Percentiles rank a stretch among this genome's conserved stretches.
Evolutionary conservation across 2,797 vertebrate genomes (phyloP).

Genomic region (Neosalanx taihuensis): DNA sequence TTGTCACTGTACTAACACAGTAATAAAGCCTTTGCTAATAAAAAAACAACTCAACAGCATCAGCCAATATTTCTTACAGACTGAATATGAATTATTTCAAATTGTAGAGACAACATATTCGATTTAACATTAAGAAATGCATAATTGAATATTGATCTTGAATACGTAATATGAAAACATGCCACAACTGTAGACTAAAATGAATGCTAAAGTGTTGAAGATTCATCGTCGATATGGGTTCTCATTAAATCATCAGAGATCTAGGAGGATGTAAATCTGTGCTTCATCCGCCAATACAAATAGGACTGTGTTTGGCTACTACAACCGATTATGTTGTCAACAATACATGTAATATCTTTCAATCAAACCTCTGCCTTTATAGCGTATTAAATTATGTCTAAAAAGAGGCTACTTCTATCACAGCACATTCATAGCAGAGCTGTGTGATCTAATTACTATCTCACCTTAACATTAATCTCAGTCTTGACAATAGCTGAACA

Average conservation of each 20-base stretch:
- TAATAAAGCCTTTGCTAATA: not conserved
- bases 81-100: conserved; percentile 10
- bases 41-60: not conserved
- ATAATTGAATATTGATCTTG: conserved; percentile 25
- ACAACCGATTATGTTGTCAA: no score
- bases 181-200: conserved; percentile 9
- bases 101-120: conserved; percentile 4
- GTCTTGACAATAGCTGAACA: no score
- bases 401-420: no score
- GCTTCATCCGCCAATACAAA: not conserved
- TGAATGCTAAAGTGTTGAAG: conserved; percentile 8
- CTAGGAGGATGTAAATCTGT: not conserved
- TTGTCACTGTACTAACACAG: not conserved
- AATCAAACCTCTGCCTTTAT: no score
- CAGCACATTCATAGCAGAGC: no score
- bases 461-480: no score
- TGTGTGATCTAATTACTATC: no score
- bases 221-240: conserved; percentile 3
- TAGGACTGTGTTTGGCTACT: no score
- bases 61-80: not conserved
- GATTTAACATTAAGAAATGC: conserved; percentile 17
- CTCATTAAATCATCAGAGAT: not conserved
- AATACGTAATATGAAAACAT: conserved; percentile 19
- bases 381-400: no score
- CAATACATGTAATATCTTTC: no score